Evolutionary conservation across 2,797 vertebrate genomes (phyloP).

Genomic region (Poliocrania exsul): DNA sequence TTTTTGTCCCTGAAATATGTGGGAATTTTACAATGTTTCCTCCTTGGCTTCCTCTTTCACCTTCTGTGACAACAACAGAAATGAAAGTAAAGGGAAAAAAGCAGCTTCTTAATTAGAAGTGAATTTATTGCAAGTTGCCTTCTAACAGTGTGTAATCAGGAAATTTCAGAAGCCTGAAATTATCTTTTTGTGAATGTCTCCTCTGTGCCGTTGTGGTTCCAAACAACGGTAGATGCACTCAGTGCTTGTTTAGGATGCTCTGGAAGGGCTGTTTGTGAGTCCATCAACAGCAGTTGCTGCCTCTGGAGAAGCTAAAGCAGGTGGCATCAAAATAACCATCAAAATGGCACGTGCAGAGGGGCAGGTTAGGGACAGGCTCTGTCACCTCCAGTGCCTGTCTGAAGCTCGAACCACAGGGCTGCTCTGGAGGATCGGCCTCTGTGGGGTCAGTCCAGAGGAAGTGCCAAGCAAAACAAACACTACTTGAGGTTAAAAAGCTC

Average conservation of each 20-base stretch:
- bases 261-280: background rate
- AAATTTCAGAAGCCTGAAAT: background rate
- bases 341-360: background rate
- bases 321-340: accelerated
- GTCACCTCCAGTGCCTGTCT: background rate
- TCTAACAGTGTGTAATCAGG: background rate
- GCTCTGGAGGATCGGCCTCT: background rate
- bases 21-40: background rate
- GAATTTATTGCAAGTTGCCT: background rate
- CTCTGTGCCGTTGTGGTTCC: accelerated
- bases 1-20: conserved; percentile 11
- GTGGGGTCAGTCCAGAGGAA: accelerated
- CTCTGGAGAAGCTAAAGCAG: background rate
- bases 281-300: background rate
- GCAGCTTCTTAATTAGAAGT: background rate
- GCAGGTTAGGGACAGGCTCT: background rate
- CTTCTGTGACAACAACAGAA: background rate
- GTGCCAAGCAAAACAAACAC: conserved; percentile 48
- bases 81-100: background rate
- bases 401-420: background rate
- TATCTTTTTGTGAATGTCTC: background rate
- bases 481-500: conserved; percentile 26
- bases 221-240: background rate
- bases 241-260: background rate
- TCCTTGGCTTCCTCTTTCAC: background rate